phyloP scores from a whole-genome alignment of 2,888 invertebrate genomes.

The Prenolepis imparis region DNA sequence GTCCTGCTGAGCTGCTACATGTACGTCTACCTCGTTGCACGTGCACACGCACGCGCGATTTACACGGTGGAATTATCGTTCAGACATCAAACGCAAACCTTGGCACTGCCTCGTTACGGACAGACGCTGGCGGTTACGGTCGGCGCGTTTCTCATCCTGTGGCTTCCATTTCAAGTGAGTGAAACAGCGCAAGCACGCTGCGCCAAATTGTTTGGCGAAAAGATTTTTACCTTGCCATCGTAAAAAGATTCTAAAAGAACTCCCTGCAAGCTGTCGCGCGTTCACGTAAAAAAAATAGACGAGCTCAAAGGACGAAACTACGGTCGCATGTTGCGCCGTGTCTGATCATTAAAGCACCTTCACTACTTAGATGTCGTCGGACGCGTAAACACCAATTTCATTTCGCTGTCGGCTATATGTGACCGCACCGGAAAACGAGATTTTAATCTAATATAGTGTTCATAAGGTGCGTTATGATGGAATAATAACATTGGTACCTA shows the following conservation, averaged over 20 bases:
- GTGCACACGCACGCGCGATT: slow-evolving; percentile 89
- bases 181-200: background rate
- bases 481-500: background rate
- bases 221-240: background rate
- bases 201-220: background rate
- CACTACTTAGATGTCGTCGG: slow-evolving; percentile 37
- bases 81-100: slow-evolving; percentile 85
- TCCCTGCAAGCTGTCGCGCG: background rate
- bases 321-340: background rate
- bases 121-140: slow-evolving; percentile 89
- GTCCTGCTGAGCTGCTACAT: slow-evolving; percentile 89
- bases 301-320: no score
- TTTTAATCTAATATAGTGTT: slow-evolving; percentile 33
- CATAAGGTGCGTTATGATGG: background rate
- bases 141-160: slow-evolving; percentile 88
- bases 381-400: slow-evolving; percentile 48
- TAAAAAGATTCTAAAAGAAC: slow-evolving; percentile 37
- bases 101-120: slow-evolving; percentile 88
- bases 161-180: slow-evolving; percentile 89
- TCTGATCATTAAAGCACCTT: slow-evolving; percentile 34
- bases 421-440: background rate
- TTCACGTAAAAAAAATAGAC: background rate
- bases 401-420: background rate
- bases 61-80: slow-evolving; percentile 88
- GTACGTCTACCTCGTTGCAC: slow-evolving; percentile 89